Base-by-base conservation (phyloP, 1,140 invertebrate species). In the Drosophila ananassae region DNA sequence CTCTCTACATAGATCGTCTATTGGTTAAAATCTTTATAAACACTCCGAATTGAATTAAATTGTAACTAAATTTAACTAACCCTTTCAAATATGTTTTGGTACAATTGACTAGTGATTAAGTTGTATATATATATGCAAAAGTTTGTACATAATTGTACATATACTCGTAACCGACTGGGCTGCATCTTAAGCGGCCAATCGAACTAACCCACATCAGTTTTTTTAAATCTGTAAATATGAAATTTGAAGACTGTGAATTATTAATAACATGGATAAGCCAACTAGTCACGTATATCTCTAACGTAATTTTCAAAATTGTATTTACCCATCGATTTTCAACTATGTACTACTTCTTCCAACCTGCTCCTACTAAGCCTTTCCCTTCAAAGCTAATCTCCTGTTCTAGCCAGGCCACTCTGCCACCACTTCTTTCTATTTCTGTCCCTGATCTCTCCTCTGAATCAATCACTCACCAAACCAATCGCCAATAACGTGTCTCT, bases 11-110 rank as follows among this genome's bases (percentile, higher is more conserved):
- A 85, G 81, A 74, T 84, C 77, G 80, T 76, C 83, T 89, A 82
- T 89, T 89, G 83, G 79, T 85, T 79, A 68, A 83, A 71, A 67
- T 75, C 63, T 83, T 55, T 73, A 64, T 50, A 68, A 73, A 79
- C 54, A 73, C 55, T 62, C 64, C 30, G 78, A 79, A 79, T 69
- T 63, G 47, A 80, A 22, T 52, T 72, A 73, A 81, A 80, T 62
- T 83, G 83, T 87, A 87, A 87, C 83, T 87, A 87, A 87, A 87
- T 87, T 87, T 83, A 60, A 87, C 83, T 87, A 87, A 87, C 83
- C 41, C 57, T 89, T 77, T 69, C 79, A 82, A 78, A 61, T 73
- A 60, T 78, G 41, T 87, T 77, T 87, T 89, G 83, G 83, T 87
- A 83, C 68, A 73, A 78, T 89, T 87, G 83, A 73, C 53, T 77